Conservation (phyloP, 2,888 invertebrate genomes). For the Aleiodes testaceus region DNA sequence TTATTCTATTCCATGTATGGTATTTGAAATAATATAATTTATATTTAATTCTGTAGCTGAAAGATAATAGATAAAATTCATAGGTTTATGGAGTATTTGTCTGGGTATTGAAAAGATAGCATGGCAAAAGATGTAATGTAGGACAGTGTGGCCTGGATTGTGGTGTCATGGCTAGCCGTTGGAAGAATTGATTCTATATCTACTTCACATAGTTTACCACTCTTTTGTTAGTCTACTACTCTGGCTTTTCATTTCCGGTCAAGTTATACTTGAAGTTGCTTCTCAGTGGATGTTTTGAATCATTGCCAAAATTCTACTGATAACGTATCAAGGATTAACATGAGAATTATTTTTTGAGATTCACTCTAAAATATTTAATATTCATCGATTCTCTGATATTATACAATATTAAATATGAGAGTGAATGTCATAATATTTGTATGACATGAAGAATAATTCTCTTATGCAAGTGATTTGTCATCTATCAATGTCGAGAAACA, state of each 20-base stretch:
- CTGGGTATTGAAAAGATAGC: constrained; percentile 11
- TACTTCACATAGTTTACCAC: constrained; percentile 44
- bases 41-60: not conserved
- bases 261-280: not conserved
- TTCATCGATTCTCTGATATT: too few relatives aligned
- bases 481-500: not conserved
- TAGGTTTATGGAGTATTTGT: constrained; percentile 23
- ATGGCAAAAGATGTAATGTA: constrained; percentile 64
- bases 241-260: not conserved
- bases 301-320: constrained; percentile 52
- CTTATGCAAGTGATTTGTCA: not conserved
- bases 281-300: constrained; percentile 53
- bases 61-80: not conserved
- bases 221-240: constrained; percentile 41
- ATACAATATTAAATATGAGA: too few relatives aligned
- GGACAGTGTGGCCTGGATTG: constrained; percentile 70
- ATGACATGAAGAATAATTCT: not conserved
- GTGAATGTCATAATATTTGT: too few relatives aligned
- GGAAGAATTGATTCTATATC: constrained; percentile 48
- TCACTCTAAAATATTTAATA: too few relatives aligned
- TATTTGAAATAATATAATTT: not conserved
- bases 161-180: constrained; percentile 67
- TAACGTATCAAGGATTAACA: not conserved
- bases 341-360: not conserved
- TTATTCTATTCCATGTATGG: too few relatives aligned